These are phyloP conservation scores for Hemaris fuciformis DNA, from an alignment of 2,888 invertebrate species.

Conservation along the genomic window DNA sequence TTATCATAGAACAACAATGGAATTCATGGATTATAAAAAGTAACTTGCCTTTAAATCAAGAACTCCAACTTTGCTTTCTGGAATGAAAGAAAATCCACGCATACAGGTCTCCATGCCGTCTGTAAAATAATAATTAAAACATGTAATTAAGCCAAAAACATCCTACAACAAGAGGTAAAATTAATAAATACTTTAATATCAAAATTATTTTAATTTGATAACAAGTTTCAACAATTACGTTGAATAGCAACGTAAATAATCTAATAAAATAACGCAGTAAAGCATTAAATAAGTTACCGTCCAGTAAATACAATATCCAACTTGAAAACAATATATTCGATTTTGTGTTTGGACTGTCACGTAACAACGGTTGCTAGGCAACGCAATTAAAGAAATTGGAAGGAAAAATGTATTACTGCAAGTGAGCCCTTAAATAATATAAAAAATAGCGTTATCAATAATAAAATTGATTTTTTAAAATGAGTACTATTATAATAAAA, in stretches of 20 bases:
- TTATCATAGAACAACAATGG: neutral
- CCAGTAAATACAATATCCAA: neutral
- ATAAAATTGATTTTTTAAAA: no score
- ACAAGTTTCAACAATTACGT: no score
- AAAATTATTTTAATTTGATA: no score
- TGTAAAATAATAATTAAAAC: constrained; percentile 1
- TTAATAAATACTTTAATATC: neutral
- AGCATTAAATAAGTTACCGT: no score
- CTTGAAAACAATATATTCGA: neutral
- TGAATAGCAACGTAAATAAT: no score
- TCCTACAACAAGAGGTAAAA: neutral
- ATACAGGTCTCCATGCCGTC: constrained; percentile 49
- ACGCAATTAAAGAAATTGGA: no score
- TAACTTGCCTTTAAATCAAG: constrained; percentile 48
- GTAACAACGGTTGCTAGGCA: neutral
- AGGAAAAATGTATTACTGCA: no score
- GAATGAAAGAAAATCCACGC: constrained; percentile 67
- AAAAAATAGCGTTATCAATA: no score
- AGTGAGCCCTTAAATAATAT: no score
- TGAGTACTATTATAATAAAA: no score
- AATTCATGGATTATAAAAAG: neutral
- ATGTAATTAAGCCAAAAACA: neutral
- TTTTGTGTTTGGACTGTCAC: neutral
- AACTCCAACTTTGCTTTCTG: constrained; percentile 46
- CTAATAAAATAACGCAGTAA: neutral